A percentile compares a stretch with the other conserved stretches of the same genome.
Conservation (phyloP, 1,140 invertebrate genomes). For the Euwallacea similis region DNA sequence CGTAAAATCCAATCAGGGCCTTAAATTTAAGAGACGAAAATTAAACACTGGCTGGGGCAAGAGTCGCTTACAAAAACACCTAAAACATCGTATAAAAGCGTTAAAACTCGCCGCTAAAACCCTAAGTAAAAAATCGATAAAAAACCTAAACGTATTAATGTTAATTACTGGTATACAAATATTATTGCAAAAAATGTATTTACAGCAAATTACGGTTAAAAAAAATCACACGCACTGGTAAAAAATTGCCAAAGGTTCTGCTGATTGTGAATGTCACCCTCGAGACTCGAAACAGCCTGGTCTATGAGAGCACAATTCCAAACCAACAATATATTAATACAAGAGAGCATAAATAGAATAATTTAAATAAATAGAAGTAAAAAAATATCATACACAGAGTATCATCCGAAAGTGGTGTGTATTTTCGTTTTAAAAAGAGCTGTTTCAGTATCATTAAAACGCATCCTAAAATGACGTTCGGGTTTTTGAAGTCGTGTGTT, state of each 20-base stretch:
- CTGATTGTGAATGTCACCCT: no score
- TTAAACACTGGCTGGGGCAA: conserved; percentile 4
- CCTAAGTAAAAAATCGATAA: conserved; percentile 24
- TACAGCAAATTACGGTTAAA: conserved; percentile 19
- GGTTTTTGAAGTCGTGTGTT: no score
- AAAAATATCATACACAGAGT: neutral
- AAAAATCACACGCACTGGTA: conserved; percentile 22
- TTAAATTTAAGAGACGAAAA: neutral
- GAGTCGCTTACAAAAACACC: conserved; percentile 17
- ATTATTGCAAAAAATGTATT: conserved; percentile 31
- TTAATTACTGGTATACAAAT: conserved; percentile 32
- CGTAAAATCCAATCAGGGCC: neutral
- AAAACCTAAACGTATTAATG: conserved; percentile 22
- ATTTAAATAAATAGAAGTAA: conserved; percentile 28
- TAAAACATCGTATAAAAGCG: conserved; percentile 25
- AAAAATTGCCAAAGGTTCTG: conserved; percentile 23
- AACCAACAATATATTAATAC: neutral
- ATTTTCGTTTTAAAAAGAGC: no score
- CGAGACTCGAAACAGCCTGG: no score
- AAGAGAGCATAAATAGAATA: conserved; percentile 30
- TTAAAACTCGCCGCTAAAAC: conserved; percentile 27
- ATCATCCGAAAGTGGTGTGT: neutral
- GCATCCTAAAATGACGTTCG: no score
- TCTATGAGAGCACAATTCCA: no score
- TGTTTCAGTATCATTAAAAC: no score